Base-by-base conservation (phyloP, 2,797 vertebrate species). In the Takifugu rubripes region DNA sequence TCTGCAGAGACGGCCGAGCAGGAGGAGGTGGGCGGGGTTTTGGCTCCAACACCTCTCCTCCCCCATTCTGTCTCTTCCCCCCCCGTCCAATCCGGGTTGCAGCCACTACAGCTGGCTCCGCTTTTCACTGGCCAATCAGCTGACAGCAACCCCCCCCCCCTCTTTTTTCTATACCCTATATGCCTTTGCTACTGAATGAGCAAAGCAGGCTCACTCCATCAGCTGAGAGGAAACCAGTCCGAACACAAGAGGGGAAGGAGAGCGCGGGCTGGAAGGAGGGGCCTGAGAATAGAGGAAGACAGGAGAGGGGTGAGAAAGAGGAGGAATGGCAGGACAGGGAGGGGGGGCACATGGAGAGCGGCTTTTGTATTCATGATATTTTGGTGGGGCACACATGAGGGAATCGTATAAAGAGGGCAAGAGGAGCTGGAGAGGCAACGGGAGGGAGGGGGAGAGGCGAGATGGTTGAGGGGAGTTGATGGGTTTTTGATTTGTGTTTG, bases 151-250 rank as follows among this genome's bases (percentile, higher is more conserved):
- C 7, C 59, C 27, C 42, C 56, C 59, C 65, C 36, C 24, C 64
- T 48, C 12, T 24, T 21, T 40, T 58, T 49, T 33, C 60, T 70
- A 61, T 62, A 42, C 66, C 54, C 72, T 81, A 68, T 82, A 78
- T 87, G 86, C 84, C 81, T 83, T 89, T 87, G 84, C 75, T 90
- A 89, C 90, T 92, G 90, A 91, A 88, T 87, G 88, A 87, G 90
- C 88, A 88, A 77, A 89, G 87, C 85, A 89, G 51, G 83, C 79
- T 78, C 7, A 60, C 74, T 85, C 82, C 87, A 90, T 89, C 90
- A 92, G 89, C 90, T 91, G 91, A 85, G 88, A 89, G 87, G 86
- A 89, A 90, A 85, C 78, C 60, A 51, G 36, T 40, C 36, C 3
- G 36, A 40, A 40, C 12, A 40, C 36, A 40, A 66, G 48, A 61